Conservation (phyloP, 2,797 vertebrate species). For the Threskiornis aethiopicus region DNA sequence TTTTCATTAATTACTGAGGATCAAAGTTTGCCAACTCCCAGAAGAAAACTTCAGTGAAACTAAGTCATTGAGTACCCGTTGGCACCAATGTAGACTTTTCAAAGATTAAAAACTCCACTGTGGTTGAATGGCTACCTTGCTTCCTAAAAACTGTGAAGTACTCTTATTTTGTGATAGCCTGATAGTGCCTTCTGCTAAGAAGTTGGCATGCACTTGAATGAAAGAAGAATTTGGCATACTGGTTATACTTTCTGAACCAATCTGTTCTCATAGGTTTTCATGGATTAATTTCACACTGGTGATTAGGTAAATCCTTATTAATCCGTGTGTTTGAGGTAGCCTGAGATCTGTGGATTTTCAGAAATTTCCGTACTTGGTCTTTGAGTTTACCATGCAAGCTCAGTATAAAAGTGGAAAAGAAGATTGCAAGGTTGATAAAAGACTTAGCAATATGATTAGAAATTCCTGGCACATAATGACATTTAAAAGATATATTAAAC, state of each 20-base stretch:
- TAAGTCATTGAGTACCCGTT: not conserved
- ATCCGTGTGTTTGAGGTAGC: not conserved
- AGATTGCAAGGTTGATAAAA: not conserved
- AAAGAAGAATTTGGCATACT: not conserved
- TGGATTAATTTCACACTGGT: not conserved
- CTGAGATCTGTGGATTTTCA: not conserved
- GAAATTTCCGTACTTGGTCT: not conserved
- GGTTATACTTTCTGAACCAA: not conserved
- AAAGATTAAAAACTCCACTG: not conserved
- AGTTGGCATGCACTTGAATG: not conserved
- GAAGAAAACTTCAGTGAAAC: not conserved
- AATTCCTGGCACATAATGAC: not conserved
- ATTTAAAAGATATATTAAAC: slow-evolving; percentile 39
- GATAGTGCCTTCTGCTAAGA: not conserved
- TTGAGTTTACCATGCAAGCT: not conserved
- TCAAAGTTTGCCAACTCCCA: not conserved
- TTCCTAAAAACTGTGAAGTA: not conserved
- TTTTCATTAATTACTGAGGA: not conserved
- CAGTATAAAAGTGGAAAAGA: not conserved
- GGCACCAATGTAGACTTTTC: not conserved
- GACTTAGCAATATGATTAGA: not conserved
- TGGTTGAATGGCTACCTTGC: not conserved
- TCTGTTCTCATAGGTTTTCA: not conserved
- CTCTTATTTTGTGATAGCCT: not conserved
- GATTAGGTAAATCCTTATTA: not conserved